phyloP scores from a whole-genome alignment of 92 coral and sea anemone genomes.

The Palythoa heliodiscus region DNA sequence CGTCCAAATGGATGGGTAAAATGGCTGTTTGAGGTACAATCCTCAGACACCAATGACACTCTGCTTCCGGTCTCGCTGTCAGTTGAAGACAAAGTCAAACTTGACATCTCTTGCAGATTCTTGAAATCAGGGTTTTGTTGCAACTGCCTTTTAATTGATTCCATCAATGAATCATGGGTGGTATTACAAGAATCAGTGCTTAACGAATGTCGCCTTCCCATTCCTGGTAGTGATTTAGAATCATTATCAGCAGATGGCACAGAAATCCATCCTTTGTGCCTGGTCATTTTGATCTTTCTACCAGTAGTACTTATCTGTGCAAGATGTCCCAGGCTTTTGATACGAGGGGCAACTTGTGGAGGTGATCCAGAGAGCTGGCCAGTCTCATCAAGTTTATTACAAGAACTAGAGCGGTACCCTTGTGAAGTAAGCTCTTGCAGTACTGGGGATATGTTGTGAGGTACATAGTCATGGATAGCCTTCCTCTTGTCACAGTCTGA shows the following conservation, averaged over 20 bases:
- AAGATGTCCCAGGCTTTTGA: slow-evolving; percentile 34
- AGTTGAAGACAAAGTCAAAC: slow-evolving; percentile 31
- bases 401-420: slow-evolving; percentile 33
- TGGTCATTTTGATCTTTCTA: slow-evolving; percentile 10
- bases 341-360: slow-evolving; percentile 26
- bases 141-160: neutral
- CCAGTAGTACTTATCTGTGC: neutral
- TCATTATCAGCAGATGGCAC: slow-evolving; percentile 4
- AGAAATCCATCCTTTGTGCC: slow-evolving; percentile 23
- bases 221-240: neutral
- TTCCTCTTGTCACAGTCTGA: slow-evolving; percentile 6
- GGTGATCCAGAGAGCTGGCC: slow-evolving; percentile 12
- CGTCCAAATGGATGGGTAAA: slow-evolving; percentile 6
- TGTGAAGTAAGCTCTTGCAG: neutral
- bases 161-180: neutral
- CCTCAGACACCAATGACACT: neutral
- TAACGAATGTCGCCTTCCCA: slow-evolving; percentile 17
- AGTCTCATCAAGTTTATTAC: slow-evolving; percentile 32
- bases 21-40: neutral
- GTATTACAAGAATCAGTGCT: neutral
- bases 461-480: neutral
- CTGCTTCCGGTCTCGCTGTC: neutral
- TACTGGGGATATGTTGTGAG: slow-evolving; percentile 9
- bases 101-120: neutral
- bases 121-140: neutral